Evolutionary conservation across 1,140 invertebrate genomes (phyloP).

Genomic region (Bombyx mandarina): DNA sequence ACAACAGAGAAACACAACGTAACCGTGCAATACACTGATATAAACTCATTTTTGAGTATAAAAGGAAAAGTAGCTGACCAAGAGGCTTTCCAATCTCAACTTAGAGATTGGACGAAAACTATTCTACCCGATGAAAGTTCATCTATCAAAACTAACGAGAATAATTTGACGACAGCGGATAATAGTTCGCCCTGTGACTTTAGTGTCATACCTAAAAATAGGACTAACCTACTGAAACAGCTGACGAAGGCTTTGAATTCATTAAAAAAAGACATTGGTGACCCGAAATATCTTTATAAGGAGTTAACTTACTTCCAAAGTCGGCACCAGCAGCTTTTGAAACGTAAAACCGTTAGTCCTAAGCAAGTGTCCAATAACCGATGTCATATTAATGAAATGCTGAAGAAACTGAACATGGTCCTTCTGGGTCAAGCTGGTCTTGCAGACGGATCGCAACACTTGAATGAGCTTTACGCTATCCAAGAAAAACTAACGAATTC

Average conservation of each 20-base stretch:
- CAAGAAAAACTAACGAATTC: slow-evolving; percentile 54
- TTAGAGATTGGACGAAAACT: slow-evolving; percentile 49
- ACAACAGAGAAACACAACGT: slow-evolving; percentile 54
- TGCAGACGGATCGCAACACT: slow-evolving; percentile 58
- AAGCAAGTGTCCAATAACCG: slow-evolving; percentile 60
- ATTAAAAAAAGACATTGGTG: slow-evolving; percentile 46
- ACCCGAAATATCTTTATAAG: slow-evolving; percentile 47
- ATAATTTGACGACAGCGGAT: slow-evolving; percentile 28
- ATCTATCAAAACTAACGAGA: slow-evolving; percentile 25
- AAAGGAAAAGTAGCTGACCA: slow-evolving; percentile 63
- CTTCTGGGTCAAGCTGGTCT: slow-evolving; percentile 71
- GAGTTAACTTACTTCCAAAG: slow-evolving; percentile 51
- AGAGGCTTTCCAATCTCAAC: slow-evolving; percentile 59
- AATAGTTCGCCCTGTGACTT: slow-evolving; percentile 26
- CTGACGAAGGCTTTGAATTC: slow-evolving; percentile 45
- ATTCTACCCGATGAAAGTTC: slow-evolving; percentile 18
- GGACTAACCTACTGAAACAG: slow-evolving; percentile 35
- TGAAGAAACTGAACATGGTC: slow-evolving; percentile 68
- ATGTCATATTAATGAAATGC: slow-evolving; percentile 47
- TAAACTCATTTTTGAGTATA: slow-evolving; percentile 60
- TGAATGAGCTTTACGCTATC: slow-evolving; percentile 54
- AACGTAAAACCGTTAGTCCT: slow-evolving; percentile 60
- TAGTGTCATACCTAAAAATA: slow-evolving; percentile 47
- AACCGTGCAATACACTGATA: slow-evolving; percentile 43
- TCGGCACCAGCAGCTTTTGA: slow-evolving; percentile 51